These are phyloP conservation scores for Coccyzus lansbergi DNA, from an alignment of 2,797 vertebrate species.

Conservation along the genomic window DNA sequence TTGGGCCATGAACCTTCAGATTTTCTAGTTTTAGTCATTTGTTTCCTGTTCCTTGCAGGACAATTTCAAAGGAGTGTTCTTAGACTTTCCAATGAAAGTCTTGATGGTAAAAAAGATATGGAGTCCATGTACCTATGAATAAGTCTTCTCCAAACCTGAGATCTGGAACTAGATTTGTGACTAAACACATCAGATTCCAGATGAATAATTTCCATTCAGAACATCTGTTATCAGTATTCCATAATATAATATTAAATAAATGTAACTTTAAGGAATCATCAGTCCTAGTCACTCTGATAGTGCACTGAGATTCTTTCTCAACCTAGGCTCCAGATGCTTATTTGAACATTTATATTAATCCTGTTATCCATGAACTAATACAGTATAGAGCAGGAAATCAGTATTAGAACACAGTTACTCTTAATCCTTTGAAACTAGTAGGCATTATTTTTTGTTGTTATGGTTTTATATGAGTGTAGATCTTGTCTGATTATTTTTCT, in stretches of 20 bases:
- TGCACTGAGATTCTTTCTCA: not conserved
- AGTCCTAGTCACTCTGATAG: not conserved
- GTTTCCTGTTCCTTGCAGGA: not conserved
- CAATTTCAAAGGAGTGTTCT: not conserved
- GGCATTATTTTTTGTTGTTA: not conserved
- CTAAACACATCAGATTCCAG: not conserved
- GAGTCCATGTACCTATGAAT: not conserved
- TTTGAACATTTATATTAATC: not conserved
- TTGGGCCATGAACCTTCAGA: not conserved
- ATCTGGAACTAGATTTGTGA: not conserved
- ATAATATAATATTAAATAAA: not conserved
- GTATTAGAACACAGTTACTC: not conserved
- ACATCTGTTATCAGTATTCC: not conserved
- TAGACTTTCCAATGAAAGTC: not conserved
- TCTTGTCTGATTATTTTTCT: not conserved
- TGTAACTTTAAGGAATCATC: not conserved
- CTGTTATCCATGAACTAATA: not conserved
- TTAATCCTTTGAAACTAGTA: not conserved
- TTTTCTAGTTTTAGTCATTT: not conserved
- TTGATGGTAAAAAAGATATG: not conserved
- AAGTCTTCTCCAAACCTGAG: not conserved
- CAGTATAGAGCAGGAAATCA: not conserved
- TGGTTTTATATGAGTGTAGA: not conserved
- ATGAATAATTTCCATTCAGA: not conserved
- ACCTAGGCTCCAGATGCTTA: not conserved